phyloP scores from a whole-genome alignment of 2,797 vertebrate species.

The Cossypha niveicapilla region DNA sequence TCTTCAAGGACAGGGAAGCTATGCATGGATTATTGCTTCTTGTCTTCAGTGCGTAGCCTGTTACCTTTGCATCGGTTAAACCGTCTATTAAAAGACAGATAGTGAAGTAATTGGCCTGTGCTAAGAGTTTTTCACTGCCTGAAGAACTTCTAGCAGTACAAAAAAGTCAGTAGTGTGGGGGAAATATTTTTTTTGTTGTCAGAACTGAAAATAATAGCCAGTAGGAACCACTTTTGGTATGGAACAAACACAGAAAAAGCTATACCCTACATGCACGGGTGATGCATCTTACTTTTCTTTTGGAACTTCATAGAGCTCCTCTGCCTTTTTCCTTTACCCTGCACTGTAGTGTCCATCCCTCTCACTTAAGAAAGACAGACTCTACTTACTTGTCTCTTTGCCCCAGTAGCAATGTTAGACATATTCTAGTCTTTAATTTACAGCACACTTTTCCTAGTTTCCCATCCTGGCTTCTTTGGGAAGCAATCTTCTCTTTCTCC shows the following conservation, averaged over 20 bases:
- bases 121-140: background rate
- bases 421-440: background rate
- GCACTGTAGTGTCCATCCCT: background rate
- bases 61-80: background rate
- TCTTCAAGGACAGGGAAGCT: background rate
- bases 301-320: background rate
- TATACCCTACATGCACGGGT: rapidly evolving
- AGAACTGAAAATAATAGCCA: background rate
- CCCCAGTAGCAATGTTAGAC: rapidly evolving
- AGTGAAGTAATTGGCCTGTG: background rate
- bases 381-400: background rate
- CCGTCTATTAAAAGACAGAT: background rate
- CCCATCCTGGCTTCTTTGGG: background rate
- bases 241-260: background rate
- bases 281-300: background rate
- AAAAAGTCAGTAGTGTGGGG: background rate
- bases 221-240: background rate
- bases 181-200: background rate
- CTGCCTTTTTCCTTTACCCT: background rate
- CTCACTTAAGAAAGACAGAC: background rate
- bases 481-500: background rate
- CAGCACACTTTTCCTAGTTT: background rate
- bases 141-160: background rate
- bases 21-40: background rate
- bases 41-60: background rate